phyloP scores from a whole-genome alignment of 2,797 vertebrate genomes.

The Brachyalestes nurse region DNA sequence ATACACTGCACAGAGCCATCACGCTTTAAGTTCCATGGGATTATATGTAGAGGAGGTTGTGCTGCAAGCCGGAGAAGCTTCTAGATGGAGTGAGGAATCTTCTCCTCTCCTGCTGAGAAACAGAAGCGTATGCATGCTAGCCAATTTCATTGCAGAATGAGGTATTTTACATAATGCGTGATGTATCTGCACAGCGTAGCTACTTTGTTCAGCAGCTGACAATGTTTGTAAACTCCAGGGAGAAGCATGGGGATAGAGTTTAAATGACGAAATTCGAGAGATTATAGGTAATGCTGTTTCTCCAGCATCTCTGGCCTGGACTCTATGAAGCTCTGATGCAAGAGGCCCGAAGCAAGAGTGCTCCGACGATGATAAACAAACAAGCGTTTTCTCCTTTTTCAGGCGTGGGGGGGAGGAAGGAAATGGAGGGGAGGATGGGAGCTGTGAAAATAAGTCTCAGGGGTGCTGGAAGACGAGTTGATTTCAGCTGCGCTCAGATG shows the following conservation, averaged over 20 bases:
- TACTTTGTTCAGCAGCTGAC: slow-evolving; percentile 36
- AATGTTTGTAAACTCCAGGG: slow-evolving; percentile 42
- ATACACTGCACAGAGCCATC: not conserved
- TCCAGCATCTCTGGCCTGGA: slow-evolving; percentile 39
- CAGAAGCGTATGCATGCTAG: not conserved
- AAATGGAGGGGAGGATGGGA: slow-evolving; percentile 41
- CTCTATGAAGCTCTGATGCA: slow-evolving; percentile 70
- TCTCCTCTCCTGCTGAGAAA: slow-evolving; percentile 1
- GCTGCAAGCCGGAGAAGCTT: slow-evolving; percentile 28
- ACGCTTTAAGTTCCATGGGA: slow-evolving; percentile 14
- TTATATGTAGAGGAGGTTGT: slow-evolving; percentile 33
- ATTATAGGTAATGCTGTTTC: slow-evolving; percentile 23
- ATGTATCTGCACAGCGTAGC: slow-evolving; percentile 18
- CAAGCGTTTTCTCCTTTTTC: slow-evolving; percentile 57
- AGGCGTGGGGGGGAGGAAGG: slow-evolving; percentile 35
- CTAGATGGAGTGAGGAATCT: slow-evolving; percentile 5
- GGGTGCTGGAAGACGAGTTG: slow-evolving; percentile 75
- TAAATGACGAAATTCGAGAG: slow-evolving; percentile 29
- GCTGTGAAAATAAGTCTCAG: slow-evolving; percentile 71
- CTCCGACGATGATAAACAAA: slow-evolving; percentile 78
- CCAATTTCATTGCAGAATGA: slow-evolving; percentile 21
- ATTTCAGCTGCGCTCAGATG: slow-evolving; percentile 76
- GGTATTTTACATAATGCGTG: slow-evolving; percentile 29
- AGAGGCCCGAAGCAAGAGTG: slow-evolving; percentile 75
- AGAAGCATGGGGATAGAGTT: slow-evolving; percentile 32